These are phyloP conservation scores for Sipha flava DNA, from an alignment of 1,140 invertebrate genomes.

Conservation along the genomic window DNA sequence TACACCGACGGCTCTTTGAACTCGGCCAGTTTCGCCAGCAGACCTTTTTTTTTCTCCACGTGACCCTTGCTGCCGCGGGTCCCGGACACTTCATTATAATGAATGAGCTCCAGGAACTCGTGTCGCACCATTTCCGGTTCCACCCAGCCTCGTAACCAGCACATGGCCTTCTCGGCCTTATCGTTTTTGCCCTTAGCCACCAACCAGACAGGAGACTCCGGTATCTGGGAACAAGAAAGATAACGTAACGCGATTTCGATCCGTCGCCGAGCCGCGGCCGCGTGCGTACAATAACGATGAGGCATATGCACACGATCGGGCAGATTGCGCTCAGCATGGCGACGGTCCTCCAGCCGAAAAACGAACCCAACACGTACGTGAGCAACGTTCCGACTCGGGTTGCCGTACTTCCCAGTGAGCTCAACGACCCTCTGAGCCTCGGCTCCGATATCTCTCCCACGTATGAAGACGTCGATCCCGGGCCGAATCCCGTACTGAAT, in stretches of 20 bases:
- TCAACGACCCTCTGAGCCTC: slow-evolving; percentile 7
- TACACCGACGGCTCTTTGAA: not conserved
- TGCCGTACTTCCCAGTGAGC: not conserved
- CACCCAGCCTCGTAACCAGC: slow-evolving; percentile 49
- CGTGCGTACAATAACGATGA: not conserved
- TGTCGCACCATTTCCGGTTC: slow-evolving; percentile 44
- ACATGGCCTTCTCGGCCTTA: slow-evolving; percentile 47
- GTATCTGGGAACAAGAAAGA: slow-evolving; percentile 44
- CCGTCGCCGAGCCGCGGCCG: not conserved
- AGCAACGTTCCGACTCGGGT: not conserved
- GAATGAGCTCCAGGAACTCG: slow-evolving; percentile 45
- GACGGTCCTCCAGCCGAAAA: slow-evolving; percentile 10
- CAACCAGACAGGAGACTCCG: slow-evolving; percentile 60
- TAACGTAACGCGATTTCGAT: not conserved
- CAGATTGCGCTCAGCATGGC: slow-evolving; percentile 19
- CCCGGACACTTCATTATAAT: slow-evolving; percentile 36
- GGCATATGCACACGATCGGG: slow-evolving; percentile 31
- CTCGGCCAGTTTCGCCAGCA: too few relatives aligned
- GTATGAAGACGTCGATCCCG: slow-evolving; percentile 47
- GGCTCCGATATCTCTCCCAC: slow-evolving; percentile 48
- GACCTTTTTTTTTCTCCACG: not conserved
- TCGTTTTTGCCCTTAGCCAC: slow-evolving; percentile 46
- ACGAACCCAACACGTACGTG: not conserved
- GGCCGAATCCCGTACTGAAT: slow-evolving; percentile 46
- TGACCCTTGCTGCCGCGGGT: not conserved